phyloP scores from a whole-genome alignment of 2,888 invertebrate species.

The Apoda limacodes region DNA sequence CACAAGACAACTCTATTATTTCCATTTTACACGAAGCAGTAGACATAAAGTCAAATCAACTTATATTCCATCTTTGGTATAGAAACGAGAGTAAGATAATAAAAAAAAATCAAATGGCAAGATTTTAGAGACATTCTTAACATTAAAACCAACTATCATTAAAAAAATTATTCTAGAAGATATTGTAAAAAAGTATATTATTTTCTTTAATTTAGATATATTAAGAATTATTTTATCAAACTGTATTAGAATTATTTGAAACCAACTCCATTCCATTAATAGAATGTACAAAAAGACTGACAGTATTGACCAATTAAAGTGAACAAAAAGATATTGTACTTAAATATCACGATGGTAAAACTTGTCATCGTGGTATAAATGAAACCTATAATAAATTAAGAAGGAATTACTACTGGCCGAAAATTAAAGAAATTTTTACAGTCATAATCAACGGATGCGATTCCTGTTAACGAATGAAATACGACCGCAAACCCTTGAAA shows the following conservation, averaged over 20 bases:
- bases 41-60: slow-evolving; percentile 27
- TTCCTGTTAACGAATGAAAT: slow-evolving; percentile 12
- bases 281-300: slow-evolving; percentile 16
- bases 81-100: slow-evolving; percentile 18
- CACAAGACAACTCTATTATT: no score
- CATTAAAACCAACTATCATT: slow-evolving; percentile 15
- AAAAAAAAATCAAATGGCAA: slow-evolving; percentile 19
- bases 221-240: slow-evolving; percentile 7
- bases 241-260: slow-evolving; percentile 8
- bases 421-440: slow-evolving; percentile 18
- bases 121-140: slow-evolving; percentile 22
- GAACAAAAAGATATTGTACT: slow-evolving; percentile 14
- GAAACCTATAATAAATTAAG: slow-evolving; percentile 16
- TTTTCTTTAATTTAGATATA: slow-evolving; percentile 18
- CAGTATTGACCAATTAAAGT: slow-evolving; percentile 7
- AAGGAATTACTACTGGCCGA: slow-evolving; percentile 18
- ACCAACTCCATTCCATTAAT: slow-evolving; percentile 9
- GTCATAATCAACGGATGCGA: slow-evolving; percentile 13
- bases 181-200: slow-evolving; percentile 19
- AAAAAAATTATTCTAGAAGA: slow-evolving; percentile 24
- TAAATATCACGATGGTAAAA: slow-evolving; percentile 18
- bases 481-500: slow-evolving; percentile 19
- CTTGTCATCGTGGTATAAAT: slow-evolving; percentile 18
- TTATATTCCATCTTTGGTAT: slow-evolving; percentile 19
- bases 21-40: no score